Conservation (phyloP, 2,888 invertebrate species). For the Apodemia hepburni region DNA sequence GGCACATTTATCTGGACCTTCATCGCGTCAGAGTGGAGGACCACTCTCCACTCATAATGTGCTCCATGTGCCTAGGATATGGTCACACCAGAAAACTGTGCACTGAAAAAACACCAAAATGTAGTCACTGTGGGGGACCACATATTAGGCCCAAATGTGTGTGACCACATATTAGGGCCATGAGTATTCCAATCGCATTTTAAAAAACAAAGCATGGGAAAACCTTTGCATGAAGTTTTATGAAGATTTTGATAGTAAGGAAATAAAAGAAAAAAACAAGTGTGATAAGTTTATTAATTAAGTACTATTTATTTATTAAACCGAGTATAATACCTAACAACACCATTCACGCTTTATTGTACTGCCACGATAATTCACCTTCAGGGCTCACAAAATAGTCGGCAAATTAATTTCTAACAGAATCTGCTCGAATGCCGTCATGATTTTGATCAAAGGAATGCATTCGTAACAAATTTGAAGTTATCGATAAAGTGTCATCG, state of each 20-base stretch:
- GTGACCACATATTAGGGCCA: too few relatives aligned
- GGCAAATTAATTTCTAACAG: slow-evolving; percentile 31
- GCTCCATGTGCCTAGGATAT: too few relatives aligned
- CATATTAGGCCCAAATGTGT: too few relatives aligned
- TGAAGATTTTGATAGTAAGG: slow-evolving; percentile 4
- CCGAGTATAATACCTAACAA: slow-evolving; percentile 21
- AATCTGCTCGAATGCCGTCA: slow-evolving; percentile 29
- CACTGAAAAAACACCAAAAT: too few relatives aligned
- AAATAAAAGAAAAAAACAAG: slow-evolving; percentile 1
- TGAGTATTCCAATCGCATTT: slow-evolving; percentile 8
- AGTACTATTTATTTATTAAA: slow-evolving; percentile 25
- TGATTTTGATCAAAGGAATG: slow-evolving; percentile 30
- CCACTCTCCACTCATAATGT: too few relatives aligned
- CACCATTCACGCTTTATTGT: slow-evolving; percentile 29
- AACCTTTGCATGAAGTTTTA: slow-evolving; percentile 12
- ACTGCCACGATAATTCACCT: slow-evolving; percentile 31
- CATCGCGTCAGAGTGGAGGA: too few relatives aligned
- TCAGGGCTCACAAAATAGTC: slow-evolving; percentile 29
- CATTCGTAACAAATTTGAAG: slow-evolving; percentile 28
- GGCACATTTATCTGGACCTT: too few relatives aligned
- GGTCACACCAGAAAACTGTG: too few relatives aligned
- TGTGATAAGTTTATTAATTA: slow-evolving; percentile 5
- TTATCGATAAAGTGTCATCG: slow-evolving; percentile 12
- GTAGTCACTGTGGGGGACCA: too few relatives aligned
- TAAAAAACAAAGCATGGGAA: slow-evolving; percentile 12